Base-by-base conservation (phyloP, 2,113 vertebrate species). In the Alaudala cheleensis region DNA sequence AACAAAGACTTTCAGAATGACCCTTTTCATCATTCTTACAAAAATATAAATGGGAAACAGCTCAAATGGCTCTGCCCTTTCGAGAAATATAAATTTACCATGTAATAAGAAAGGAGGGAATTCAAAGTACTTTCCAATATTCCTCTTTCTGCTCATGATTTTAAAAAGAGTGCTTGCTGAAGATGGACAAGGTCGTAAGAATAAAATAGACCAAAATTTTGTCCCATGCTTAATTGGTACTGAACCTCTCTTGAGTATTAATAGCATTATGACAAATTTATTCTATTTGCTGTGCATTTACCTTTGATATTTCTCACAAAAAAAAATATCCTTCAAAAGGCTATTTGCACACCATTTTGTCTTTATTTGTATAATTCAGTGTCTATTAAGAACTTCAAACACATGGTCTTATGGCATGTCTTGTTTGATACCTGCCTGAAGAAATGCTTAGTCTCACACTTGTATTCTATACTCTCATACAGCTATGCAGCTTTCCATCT, bases 1-100 rank as follows among this genome's bases (percentile, higher is more conserved):
- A 89, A 94, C 51, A 76, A 89, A 79, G 58, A 57, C 26, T 91
- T 94, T 76, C 39, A 51, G 91, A 42, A 62, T 85, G 91, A 92
- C 91, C 91, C 24, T 81, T 64, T 23, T 88, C 77, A 44, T 86
- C 65, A 85, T 65, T 50, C 72, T 91, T 83, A 73, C 31, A 81
- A 82, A 94, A 97, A 77, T 8, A 88, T 12, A 93, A 45, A 76
- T 56, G 51, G 81, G 70, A 94, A 87, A 50, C 5, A 51, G 20
- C 31, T 19, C 3, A 5, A 86, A 92, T 20, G 18, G 45, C 34
- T 84, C 4, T 84, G 40, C 12, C n/a, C 40, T 82, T 79, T 39
- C 39, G 39, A 56, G 37, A 64, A 11, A 53, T 25, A 47, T 8
- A 67, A 31, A 89, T 72, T 61, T 84, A 44, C 21, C 37, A 28